These are phyloP conservation scores for Chromoteleia sp. DNA, from an alignment of 2,888 invertebrate species.

Conservation along the genomic window DNA sequence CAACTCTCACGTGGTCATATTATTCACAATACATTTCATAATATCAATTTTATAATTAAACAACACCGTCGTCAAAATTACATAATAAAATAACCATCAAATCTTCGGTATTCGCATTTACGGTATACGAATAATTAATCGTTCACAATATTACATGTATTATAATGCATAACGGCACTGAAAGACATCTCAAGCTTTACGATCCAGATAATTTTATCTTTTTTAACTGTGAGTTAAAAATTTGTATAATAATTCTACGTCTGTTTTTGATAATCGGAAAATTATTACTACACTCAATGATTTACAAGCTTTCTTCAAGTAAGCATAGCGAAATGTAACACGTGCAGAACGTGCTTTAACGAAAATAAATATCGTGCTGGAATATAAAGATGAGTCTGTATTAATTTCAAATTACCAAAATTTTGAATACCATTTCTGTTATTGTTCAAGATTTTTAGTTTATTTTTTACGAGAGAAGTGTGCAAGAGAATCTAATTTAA, in stretches of 20 bases:
- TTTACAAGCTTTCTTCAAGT: conserved; percentile 17
- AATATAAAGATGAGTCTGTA: conserved; percentile 10
- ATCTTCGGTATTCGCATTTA: not conserved
- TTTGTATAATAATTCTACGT: conserved; percentile 32
- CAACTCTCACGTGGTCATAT: conserved; percentile 41
- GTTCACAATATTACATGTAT: not conserved
- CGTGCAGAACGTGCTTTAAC: conserved; percentile 14
- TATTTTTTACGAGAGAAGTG: too few species aligned
- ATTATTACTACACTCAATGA: conserved; percentile 15
- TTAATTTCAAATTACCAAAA: not conserved
- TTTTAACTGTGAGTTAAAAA: conserved; percentile 34
- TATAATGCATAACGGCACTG: conserved; percentile 4
- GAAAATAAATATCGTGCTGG: conserved; percentile 21
- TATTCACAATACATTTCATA: not conserved
- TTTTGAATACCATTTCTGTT: not conserved
- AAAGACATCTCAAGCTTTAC: conserved; percentile 26
- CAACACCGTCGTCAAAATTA: not conserved
- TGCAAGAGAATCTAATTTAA: not conserved
- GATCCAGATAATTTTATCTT: conserved; percentile 29
- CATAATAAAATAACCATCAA: not conserved
- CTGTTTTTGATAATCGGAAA: conserved; percentile 30
- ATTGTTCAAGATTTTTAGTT: not conserved
- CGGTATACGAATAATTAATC: conserved; percentile 18
- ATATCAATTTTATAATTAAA: not conserved
- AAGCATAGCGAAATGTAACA: conserved; percentile 9